Evolutionary conservation across 1,140 invertebrate genomes (phyloP), one percentile per base, ranked within the genome.

Genomic region (silkworm (Bombyx mori)): DNA sequence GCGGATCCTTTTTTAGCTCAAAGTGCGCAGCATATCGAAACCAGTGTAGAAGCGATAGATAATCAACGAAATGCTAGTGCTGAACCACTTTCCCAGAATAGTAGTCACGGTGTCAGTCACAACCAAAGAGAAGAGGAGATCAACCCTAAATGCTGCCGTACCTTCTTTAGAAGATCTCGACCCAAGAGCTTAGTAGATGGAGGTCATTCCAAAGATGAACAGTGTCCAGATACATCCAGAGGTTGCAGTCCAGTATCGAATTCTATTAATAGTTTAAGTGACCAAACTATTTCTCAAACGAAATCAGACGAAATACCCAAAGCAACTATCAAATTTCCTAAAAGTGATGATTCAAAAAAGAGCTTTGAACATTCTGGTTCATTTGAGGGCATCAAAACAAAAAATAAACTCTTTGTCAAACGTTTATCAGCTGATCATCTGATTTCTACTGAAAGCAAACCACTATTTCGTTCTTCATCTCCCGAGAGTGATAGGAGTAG

Each of bases 361-460:
- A 76, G 60, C 68, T 87, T 84, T 72, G 84, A 87, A 53, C 81
- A 85, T 75, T 79, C 80, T 45, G 81, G 77, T 50, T 87, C 84
- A 45, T 82, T 87, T 78, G 84, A 87, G 73, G 82, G 81, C 12
- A 77, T 77, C 47, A 85, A 87, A 58, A 65, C 78, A 54, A 87
- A 85, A 67, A 80, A 65, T 68, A 87, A 87, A 66, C 75, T 85
- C 57, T 84, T 87, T 80, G 79, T 84, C 42, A 87, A 87, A 61
- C 75, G 84, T 60, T 66, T 87, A 22, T 87, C 84, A 57, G 84
- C 81, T 59, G 84, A 87, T 73, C 84, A 87, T 67, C 73, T 87
- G 56, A 85, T 87, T 65, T 75, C 84, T 35, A 84, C 63, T 77
- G 82, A 87, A 42, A 70, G 69, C 6, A 85, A 81, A 58, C 75